phyloP scores from a whole-genome alignment of 2,113 vertebrate genomes.

The Emydocephalus ijimae region DNA sequence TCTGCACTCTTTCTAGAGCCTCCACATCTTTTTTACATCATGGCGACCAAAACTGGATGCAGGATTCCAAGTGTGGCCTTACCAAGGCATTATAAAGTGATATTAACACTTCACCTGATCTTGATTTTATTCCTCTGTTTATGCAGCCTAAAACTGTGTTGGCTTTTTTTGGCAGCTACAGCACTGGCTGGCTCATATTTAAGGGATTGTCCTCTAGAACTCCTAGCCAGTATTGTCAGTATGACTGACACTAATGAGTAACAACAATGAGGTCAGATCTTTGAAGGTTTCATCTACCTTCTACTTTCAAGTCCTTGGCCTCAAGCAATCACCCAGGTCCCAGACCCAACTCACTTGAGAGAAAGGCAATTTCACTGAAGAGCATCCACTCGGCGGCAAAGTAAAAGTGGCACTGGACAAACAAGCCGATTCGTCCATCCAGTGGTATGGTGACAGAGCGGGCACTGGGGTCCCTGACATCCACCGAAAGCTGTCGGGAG shows the following conservation, averaged over 20 bases:
- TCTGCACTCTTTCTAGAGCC: too few species aligned
- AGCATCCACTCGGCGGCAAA: constrained; percentile 88
- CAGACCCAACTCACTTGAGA: constrained; percentile 73
- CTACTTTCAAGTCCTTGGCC: background rate
- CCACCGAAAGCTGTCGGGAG: constrained; percentile 70
- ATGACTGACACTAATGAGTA: background rate
- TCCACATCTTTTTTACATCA: too few species aligned
- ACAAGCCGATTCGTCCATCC: constrained; percentile 69
- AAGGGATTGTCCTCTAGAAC: too few species aligned
- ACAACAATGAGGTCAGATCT: background rate
- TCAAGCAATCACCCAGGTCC: background rate
- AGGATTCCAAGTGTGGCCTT: too few species aligned
- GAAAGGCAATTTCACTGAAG: constrained; percentile 89
- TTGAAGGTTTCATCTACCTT: background rate
- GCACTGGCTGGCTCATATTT: too few species aligned
- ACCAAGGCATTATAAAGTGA: too few species aligned
- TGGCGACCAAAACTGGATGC: too few species aligned
- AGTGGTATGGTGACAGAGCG: constrained; percentile 77
- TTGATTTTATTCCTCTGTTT: too few species aligned
- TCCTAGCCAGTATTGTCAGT: background rate
- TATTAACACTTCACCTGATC: too few species aligned
- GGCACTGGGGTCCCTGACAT: constrained; percentile 83
- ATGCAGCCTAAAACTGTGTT: too few species aligned
- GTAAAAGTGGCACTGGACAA: constrained; percentile 85
- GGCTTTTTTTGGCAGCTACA: too few species aligned